Conservation (phyloP, 2,113 vertebrate species). For the Mustelus asterias region DNA sequence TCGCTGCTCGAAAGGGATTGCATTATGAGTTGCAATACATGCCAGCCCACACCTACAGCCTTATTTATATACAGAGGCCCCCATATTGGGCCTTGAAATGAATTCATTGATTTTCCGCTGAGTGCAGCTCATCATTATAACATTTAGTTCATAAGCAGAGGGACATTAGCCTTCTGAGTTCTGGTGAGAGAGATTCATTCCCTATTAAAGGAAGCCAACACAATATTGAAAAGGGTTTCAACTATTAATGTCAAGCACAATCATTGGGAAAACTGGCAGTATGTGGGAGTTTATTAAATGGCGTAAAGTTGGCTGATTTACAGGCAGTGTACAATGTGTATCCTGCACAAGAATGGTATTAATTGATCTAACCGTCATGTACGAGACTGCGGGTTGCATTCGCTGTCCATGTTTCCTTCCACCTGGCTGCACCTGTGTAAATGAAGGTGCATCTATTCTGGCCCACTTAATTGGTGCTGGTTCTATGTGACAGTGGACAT, state of each 20-base stretch:
- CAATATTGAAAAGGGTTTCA: not conserved
- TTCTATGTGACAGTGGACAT: not conserved
- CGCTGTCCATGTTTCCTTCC: not conserved
- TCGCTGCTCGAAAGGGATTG: not conserved
- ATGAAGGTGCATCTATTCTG: not conserved
- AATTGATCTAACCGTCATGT: too few relatives aligned
- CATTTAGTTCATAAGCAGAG: not conserved
- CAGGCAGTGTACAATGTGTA: too few relatives aligned
- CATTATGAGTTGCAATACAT: not conserved
- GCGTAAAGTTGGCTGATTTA: not conserved
- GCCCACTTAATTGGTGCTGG: not conserved
- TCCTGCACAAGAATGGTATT: not conserved
- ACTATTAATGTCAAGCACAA: not conserved
- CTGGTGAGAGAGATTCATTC: not conserved
- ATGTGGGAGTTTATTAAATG: not conserved
- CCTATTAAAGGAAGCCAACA: not conserved
- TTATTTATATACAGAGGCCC: not conserved
- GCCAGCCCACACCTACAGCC: not conserved
- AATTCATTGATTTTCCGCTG: slow-evolving; percentile 41
- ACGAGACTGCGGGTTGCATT: too few relatives aligned
- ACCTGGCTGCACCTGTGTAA: not conserved
- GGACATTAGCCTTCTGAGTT: not conserved
- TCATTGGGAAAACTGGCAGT: not conserved
- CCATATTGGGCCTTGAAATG: slow-evolving; percentile 44
- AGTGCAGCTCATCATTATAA: slow-evolving; percentile 43